Evolutionary conservation across 2,113 vertebrate species (phyloP), one percentile per base, ranked within the genome.

Genomic region (Chloebia gouldiae): DNA sequence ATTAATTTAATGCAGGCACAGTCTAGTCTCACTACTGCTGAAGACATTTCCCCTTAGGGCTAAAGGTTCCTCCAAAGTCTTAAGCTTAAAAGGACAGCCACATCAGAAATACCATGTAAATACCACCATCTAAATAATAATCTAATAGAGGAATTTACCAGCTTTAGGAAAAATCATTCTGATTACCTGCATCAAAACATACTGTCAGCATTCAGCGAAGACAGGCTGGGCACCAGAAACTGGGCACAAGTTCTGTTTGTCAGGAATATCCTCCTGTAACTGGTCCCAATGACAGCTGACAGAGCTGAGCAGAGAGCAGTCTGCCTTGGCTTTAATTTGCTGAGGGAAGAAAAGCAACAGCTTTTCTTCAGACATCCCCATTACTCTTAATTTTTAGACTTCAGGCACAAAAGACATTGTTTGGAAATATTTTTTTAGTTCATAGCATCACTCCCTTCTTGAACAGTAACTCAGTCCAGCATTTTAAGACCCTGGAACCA

Each of bases 291-390:
- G 15, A 13, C 0, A 87, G 66, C 22, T 68, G 21, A 15, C 44
- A 75, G 64, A 75, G 33, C 49, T 33, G 60, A 65, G 53, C 8
- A 64, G 60, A 21, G 20, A 79, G 51, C 35, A 54, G 5, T 35
- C 65, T 80, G 31, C 53, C 14, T 72, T 79, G 27, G 17, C 10
- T 71, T 79, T 72, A 27, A 21, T 37, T 75, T 33, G 37, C 28
- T 49, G 57, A 33, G 35, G 54, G 39, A 12, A 6, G 12, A 63
- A 85, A 92, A 69, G 13, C 35, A 80, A n/a, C 35, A 73, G 31
- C 44, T 85, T n/a, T n/a, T n/a, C n/a, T n/a, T n/a, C n/a, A n/a
- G 66, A 37, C 15, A n/a, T 39, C 40, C 24, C 25, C 1, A 0
- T 22, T n/a, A 60, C 25, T 86, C 63, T 24, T 23, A 12, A 42